Conservation (phyloP, 2,888 invertebrate species). For the Melitaea athalia region DNA sequence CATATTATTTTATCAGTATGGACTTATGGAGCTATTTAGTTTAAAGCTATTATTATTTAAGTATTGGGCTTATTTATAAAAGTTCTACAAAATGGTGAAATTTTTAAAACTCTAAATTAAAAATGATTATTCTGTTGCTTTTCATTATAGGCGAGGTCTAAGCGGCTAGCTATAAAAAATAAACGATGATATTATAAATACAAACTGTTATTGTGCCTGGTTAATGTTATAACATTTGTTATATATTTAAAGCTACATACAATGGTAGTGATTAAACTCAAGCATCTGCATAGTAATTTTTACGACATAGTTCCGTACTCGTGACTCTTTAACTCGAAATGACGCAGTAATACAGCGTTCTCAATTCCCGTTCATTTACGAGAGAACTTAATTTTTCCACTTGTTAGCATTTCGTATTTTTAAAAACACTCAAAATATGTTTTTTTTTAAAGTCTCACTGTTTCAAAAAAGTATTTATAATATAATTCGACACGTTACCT, state of each 20-base stretch:
- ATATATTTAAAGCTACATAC: constrained; percentile 14
- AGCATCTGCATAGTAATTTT: constrained; percentile 34
- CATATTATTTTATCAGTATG: too few relatives aligned
- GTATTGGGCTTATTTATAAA: too few relatives aligned
- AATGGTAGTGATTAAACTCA: constrained; percentile 28
- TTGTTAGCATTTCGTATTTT: constrained; percentile 28
- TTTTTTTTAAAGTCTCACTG: too few relatives aligned
- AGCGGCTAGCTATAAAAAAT: constrained; percentile 3
- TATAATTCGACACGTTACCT: too few relatives aligned
- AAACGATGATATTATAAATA: background rate
- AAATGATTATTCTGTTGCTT: background rate
- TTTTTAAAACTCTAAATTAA: background rate
- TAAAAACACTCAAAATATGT: background rate
- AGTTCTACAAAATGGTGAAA: too few relatives aligned
- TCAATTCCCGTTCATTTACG: constrained; percentile 27
- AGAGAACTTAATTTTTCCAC: constrained; percentile 32
- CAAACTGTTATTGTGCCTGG: background rate
- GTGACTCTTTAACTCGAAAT: constrained; percentile 32
- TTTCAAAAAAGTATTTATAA: too few relatives aligned
- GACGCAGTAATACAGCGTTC: constrained; percentile 29
- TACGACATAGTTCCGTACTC: constrained; percentile 29
- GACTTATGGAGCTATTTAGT: too few relatives aligned
- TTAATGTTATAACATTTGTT: constrained; percentile 4
- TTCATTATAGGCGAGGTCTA: background rate
- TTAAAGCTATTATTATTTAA: too few relatives aligned